These are phyloP conservation scores for Perccottus glenii DNA, from an alignment of 2,113 vertebrate genomes.

Conservation along the genomic window DNA sequence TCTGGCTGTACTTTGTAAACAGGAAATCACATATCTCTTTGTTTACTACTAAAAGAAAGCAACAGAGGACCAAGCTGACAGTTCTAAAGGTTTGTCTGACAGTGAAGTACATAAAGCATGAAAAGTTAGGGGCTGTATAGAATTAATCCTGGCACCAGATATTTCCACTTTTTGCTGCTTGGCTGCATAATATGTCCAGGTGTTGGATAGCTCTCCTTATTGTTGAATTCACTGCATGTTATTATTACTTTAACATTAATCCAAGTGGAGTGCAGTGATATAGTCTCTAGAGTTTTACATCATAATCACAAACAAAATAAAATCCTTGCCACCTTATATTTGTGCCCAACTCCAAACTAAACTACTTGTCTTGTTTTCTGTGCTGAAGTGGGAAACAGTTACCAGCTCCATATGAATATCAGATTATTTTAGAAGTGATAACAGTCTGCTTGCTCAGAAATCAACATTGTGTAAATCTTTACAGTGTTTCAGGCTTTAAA, in stretches of 20 bases:
- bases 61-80: conserved; percentile 13
- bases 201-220: conserved; percentile 22
- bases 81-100: conserved; percentile 24
- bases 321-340: conserved; percentile 14
- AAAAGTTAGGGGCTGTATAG: conserved; percentile 35
- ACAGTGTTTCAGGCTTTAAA: conserved; percentile 30
- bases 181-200: conserved; percentile 34
- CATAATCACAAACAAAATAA: conserved; percentile 8
- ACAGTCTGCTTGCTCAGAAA: conserved; percentile 26
- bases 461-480: conserved; percentile 41
- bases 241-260: conserved; percentile 6
- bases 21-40: conserved; percentile 50
- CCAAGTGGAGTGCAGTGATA: not conserved
- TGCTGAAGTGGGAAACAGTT: conserved; percentile 17
- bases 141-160: conserved; percentile 51
- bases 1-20: conserved; percentile 47
- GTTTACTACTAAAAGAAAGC: conserved; percentile 36
- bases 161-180: conserved; percentile 42
- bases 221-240: conserved; percentile 6
- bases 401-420: conserved; percentile 25
- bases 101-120: conserved; percentile 38
- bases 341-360: conserved; percentile 3
- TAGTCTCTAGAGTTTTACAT: not conserved
- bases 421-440: conserved; percentile 41
- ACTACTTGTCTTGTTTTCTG: conserved; percentile 22